Evolutionary conservation across 1,140 invertebrate genomes (phyloP), one percentile per base, ranked within the genome.

Genomic region (Stenopsyche tienmushanensis): DNA sequence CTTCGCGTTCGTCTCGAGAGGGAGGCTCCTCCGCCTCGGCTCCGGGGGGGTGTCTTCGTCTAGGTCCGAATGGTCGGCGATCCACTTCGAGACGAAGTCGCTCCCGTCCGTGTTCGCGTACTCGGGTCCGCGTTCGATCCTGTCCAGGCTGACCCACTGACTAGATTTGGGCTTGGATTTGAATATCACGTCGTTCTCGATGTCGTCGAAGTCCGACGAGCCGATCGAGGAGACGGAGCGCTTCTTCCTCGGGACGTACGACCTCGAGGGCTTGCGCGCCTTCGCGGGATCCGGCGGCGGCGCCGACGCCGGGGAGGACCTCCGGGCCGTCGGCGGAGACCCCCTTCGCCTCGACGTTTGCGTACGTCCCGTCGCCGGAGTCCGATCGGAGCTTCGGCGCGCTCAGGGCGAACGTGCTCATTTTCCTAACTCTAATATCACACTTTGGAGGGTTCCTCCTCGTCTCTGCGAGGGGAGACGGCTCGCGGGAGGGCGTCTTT

Each of bases 81-180:
- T 79, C 79, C 79, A 81, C 70, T 81, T 81, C 7, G 79, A 74
- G 64, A 81, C 80, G 69, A 80, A 80, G 73, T 80, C 79, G 69
- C 77, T 79, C 77, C 81, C 81, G 77, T 81, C 80, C 74, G 79
- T 78, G 75, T 81, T 80, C 73, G 77, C 79, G 71, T 78, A 77
- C 50, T 77, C 71, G 57, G 79, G 78, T 23, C 62, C 64, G 57
- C 66, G 62, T 58, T 78, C 78, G 72, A 82, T 82, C 74, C 78
- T 78, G 75, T 82, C 79, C 64, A 80, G 73, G 67, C 79, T 81
- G 53, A 81, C 76, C 79, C 79, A 82, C 67, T 81, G 79, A 80
- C 78, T 80, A 79, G 78, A 80, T 75, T 80, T 82, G 42, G 79
- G 79, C 71, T 82, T 80, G 64, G 78, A 81, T 74, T 81, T 82